Conservation (phyloP, 2,888 invertebrate genomes). For the Operophtera brumata region DNA sequence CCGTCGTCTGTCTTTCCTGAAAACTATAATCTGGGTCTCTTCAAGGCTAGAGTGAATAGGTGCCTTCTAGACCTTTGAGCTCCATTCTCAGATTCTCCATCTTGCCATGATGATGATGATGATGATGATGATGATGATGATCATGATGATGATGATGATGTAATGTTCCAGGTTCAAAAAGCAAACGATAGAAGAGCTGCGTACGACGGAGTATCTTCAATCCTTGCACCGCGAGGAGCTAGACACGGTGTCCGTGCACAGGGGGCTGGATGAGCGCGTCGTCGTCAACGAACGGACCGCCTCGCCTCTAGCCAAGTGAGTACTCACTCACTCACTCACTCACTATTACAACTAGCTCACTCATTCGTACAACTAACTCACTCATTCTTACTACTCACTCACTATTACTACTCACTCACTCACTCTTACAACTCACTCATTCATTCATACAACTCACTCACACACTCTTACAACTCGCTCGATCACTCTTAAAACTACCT, state of each 20-base stretch:
- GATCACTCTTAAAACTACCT: neutral
- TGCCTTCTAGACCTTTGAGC: too few relatives aligned
- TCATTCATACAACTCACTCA: neutral
- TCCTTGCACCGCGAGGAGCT: constrained; percentile 80
- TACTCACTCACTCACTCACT: neutral
- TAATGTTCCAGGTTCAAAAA: constrained; percentile 83
- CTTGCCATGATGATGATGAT: too few relatives aligned
- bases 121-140: too few relatives aligned
- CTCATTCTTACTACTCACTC: neutral
- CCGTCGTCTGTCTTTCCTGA: too few relatives aligned
- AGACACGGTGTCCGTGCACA: constrained; percentile 88
- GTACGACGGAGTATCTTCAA: constrained; percentile 87
- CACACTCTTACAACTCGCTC: neutral
- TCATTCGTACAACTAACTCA: neutral
- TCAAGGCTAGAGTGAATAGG: too few relatives aligned
- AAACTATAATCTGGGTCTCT: too few relatives aligned
- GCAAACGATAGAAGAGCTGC: constrained; percentile 85
- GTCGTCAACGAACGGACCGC: constrained; percentile 47
- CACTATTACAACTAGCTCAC: neutral
- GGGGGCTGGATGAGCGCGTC: constrained; percentile 84
- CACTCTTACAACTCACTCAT: neutral
- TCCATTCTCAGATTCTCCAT: too few relatives aligned
- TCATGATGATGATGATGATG: too few relatives aligned
- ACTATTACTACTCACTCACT: neutral
- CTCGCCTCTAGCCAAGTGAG: constrained; percentile 66